These are phyloP conservation scores for Salticus scenicus DNA, from an alignment of 2,888 invertebrate species.

Conservation along the genomic window DNA sequence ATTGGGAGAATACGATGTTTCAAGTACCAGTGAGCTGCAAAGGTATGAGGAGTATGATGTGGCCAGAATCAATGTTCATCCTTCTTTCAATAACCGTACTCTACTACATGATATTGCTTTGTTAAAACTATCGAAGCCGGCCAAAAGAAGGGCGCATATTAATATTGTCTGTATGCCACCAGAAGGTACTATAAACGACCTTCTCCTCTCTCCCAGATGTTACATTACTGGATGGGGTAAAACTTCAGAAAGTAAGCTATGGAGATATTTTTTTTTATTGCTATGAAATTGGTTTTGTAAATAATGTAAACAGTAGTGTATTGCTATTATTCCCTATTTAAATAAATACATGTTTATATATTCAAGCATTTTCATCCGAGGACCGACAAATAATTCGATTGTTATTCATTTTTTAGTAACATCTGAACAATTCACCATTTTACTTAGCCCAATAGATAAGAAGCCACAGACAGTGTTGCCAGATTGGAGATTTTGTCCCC, in stretches of 20 bases:
- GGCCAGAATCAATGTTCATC: slow-evolving; percentile 71
- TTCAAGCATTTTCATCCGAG: too few relatives aligned
- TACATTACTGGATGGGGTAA: slow-evolving; percentile 77
- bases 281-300: too few relatives aligned
- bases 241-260: slow-evolving; percentile 75
- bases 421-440: too few relatives aligned
- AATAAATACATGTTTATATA: not conserved
- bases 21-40: slow-evolving; percentile 75
- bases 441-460: too few relatives aligned
- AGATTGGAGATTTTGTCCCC: too few relatives aligned
- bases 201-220: slow-evolving; percentile 72
- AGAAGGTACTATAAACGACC: slow-evolving; percentile 71
- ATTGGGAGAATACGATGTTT: slow-evolving; percentile 77
- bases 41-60: slow-evolving; percentile 75
- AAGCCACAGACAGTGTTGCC: too few relatives aligned
- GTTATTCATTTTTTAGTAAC: too few relatives aligned
- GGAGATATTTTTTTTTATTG: not conserved
- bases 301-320: too few relatives aligned
- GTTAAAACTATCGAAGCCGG: slow-evolving; percentile 74
- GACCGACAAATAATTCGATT: too few relatives aligned
- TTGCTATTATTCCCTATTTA: not conserved
- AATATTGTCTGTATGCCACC: slow-evolving; percentile 76
- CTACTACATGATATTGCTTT: slow-evolving; percentile 76
- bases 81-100: slow-evolving; percentile 74
- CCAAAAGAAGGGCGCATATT: slow-evolving; percentile 74